A percentile compares a stretch with the other conserved stretches of the same genome.
Conservation (phyloP, 2,797 vertebrate genomes). For the Neosilurus mollespiculum region DNA sequence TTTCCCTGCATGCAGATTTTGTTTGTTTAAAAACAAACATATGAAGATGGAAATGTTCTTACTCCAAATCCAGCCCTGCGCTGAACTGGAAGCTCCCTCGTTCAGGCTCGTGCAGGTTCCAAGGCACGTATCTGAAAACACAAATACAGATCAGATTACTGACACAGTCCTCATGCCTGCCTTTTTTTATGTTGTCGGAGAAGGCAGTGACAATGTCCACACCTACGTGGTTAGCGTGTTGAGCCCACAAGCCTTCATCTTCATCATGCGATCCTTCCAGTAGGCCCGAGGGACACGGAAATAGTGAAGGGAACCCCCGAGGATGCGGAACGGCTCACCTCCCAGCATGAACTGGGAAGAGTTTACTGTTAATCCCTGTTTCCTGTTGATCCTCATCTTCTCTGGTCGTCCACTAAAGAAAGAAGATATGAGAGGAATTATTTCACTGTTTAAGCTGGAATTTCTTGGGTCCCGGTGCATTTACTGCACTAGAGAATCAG, state of each 20-base stretch:
- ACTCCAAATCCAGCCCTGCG: slow-evolving; percentile 86
- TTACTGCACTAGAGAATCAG: neutral
- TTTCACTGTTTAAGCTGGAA: neutral
- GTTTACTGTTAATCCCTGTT: slow-evolving; percentile 74
- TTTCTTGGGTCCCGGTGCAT: neutral
- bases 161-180: neutral
- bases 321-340: slow-evolving; percentile 77
- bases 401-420: slow-evolving; percentile 61
- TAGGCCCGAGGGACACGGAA: slow-evolving; percentile 87
- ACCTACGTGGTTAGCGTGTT: slow-evolving; percentile 91
- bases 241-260: slow-evolving; percentile 91
- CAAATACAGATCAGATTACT: slow-evolving; percentile 39
- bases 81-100: slow-evolving; percentile 84
- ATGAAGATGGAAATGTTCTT: slow-evolving; percentile 51
- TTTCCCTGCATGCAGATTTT: slow-evolving; percentile 14
- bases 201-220: neutral
- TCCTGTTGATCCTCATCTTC: slow-evolving; percentile 66
- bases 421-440: slow-evolving; percentile 15
- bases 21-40: neutral
- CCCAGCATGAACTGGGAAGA: slow-evolving; percentile 81
- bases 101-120: slow-evolving; percentile 89
- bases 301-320: slow-evolving; percentile 89
- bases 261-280: slow-evolving; percentile 88
- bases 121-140: slow-evolving; percentile 82
- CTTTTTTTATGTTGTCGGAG: neutral